Base-by-base conservation (phyloP, 1,140 invertebrate genomes). In the Pollicipes pollicipes region DNA sequence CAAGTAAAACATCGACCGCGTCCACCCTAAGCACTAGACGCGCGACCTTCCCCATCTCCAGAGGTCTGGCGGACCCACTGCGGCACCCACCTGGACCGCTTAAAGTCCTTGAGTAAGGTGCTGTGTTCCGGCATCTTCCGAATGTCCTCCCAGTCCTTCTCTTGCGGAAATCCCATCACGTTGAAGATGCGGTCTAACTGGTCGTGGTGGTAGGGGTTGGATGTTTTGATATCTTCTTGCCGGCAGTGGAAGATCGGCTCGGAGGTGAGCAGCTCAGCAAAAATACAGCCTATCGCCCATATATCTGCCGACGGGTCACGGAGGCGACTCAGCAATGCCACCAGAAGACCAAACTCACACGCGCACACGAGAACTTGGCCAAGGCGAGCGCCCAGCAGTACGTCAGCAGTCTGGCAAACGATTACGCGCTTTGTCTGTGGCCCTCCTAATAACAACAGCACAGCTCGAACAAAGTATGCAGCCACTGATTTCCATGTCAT, bases 251-350 rank as follows among this genome's bases (percentile, higher is more conserved):
- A 99, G 79, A 99, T 98, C 29, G 97, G 97, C 82, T 99, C 97
- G 0, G 95, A 97, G 16, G 94, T 97, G 71, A 97, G 81, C 21
- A 98, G 80, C 79, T 98, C 95, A 24, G 95, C 95, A 85, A 99
- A 99, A 80, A 99, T 99, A 81, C 97, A 99, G 21, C 97, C 97
- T 80, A 99, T 99, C 0, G 97, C 97, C 97, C 97, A 99, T 75
- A 99, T 99, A 84, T 99, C 97, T 91, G 76, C 70, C 83, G n/a
- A n/a, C n/a, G n/a, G n/a, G n/a, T n/a, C n/a, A n/a, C n/a, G 82
- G 76, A 75, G 17, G 30, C 32, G 75, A 31, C 30, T 63, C 1
- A 66, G 64, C 63, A 37, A 66, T 64, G n/a, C n/a, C n/a, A n/a
- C n/a, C n/a, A n/a, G n/a, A n/a, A n/a, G n/a, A n/a, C n/a, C n/a